Percentiles rank a stretch among this genome's conserved stretches.
Conservation (phyloP, 2,888 invertebrate species). For the Elgonia sp. region DNA sequence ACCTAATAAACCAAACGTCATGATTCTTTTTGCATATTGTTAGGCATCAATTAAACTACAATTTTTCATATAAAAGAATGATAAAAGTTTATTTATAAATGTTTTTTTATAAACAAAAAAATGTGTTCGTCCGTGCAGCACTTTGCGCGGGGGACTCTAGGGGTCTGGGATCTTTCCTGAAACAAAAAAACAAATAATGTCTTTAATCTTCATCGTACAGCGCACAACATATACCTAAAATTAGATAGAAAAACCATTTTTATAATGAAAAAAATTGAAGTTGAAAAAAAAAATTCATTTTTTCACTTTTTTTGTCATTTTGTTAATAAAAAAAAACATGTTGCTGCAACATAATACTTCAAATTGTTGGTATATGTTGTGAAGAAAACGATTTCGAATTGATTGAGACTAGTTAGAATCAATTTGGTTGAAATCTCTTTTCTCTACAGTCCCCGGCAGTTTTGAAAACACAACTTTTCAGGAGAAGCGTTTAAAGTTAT, state of each 20-base stretch:
- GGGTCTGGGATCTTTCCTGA: conserved; percentile 1
- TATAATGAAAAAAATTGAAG: conserved; percentile 24
- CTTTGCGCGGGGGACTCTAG: conserved; percentile 30
- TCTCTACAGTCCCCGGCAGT: conserved; percentile 22
- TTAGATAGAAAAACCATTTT: conserved; percentile 13
- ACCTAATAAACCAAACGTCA: not conserved
- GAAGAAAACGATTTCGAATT: conserved; percentile 7
- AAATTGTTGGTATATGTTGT: conserved; percentile 21
- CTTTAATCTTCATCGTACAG: not conserved
- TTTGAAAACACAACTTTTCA: too few relatives aligned
- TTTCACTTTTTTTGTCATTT: conserved; percentile 20
- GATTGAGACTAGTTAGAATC: not conserved
- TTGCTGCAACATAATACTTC: conserved; percentile 17
- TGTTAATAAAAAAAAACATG: conserved; percentile 37
- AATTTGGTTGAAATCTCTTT: conserved; percentile 24
- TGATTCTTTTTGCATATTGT: conserved; percentile 22
- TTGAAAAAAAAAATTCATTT: conserved; percentile 22
- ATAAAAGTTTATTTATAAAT: not conserved
- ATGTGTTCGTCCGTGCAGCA: not conserved
- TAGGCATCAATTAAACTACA: conserved; percentile 4
- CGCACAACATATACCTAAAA: conserved; percentile 11
- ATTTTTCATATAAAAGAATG: not conserved
- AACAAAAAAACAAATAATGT: conserved; percentile 5
- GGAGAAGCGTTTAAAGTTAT: too few relatives aligned
- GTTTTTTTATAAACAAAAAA: conserved; percentile 6